Base-by-base conservation (phyloP, 2,113 vertebrate genomes). In the Megaleporinus macrocephalus region DNA sequence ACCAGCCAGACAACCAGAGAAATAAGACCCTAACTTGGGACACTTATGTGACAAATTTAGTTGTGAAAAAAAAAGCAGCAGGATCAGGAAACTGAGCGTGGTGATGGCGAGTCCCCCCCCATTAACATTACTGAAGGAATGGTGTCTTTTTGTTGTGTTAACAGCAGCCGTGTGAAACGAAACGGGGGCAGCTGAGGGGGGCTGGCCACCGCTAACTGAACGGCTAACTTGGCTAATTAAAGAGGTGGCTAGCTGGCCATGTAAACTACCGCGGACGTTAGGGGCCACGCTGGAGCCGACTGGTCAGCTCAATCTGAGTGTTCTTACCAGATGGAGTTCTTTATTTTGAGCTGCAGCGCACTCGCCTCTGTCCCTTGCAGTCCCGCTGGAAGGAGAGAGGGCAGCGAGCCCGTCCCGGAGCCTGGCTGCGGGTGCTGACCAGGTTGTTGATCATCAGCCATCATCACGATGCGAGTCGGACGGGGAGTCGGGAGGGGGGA, bases 351-450 rank as follows among this genome's bases (percentile, higher is more conserved):
- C 73, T 76, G 73, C 57, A 76, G 33, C 1, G 33, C 73, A 12
- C 73, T 61, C 55, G 73, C 7, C 88, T 98, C 96, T 15, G 94
- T 88, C 81, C 95, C 95, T 81, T 96, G 95, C 93, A 97, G 92
- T 92, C 95, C 96, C 47, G 72, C 4, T 0, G 96, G 93, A 83
- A 96, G 94, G 83, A 96, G 92, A 83, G 95, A 92, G 79, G 95
- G 93, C 87, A 94, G 88, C 65, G 93, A 89, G 86, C 90, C 92
- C 84, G 88, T 91, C 85, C 93, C 90, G 86, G 85, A 84, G 41
- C 88, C 90, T 73, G 88, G 81, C 87, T 90, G 89, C 70, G 87
- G 86, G 72, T 88, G 93, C 85, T 92, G 95, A 86, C 90, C 91
- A 80, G 91, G 85, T 82, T 91, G 93, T 83, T 90, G 93, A 87